Conservation (phyloP, 1,140 invertebrate genomes). For the Ceratosolen solmsi region DNA sequence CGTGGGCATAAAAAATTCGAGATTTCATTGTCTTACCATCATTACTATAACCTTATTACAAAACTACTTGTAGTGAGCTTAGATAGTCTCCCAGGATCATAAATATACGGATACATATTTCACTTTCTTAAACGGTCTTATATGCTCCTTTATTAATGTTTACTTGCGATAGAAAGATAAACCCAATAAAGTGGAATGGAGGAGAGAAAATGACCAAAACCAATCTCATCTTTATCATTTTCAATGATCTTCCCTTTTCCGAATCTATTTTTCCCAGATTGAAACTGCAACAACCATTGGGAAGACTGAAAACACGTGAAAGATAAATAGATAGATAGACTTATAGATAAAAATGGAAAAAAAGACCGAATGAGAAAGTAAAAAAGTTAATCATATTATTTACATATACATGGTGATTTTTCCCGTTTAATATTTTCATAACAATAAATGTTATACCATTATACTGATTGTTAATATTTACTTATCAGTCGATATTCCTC, state of each 20-base stretch:
- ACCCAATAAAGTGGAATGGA: not conserved
- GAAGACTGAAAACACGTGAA: not conserved
- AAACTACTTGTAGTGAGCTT: no score
- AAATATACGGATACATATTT: not conserved
- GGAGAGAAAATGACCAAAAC: not conserved
- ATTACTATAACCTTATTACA: constrained; percentile 39
- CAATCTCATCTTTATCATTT: constrained; percentile 47
- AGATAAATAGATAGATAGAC: not conserved
- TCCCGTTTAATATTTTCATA: not conserved
- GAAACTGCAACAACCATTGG: not conserved
- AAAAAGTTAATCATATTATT: not conserved
- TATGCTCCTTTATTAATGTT: not conserved
- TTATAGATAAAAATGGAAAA: no score
- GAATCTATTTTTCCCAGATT: not conserved
- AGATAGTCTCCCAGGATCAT: not conserved
- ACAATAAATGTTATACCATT: no score
- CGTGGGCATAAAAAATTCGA: constrained; percentile 59
- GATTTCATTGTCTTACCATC: constrained; percentile 68
- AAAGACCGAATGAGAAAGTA: not conserved
- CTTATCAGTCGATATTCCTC: no score
- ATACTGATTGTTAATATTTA: not conserved
- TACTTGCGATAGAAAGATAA: not conserved
- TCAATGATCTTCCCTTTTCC: constrained; percentile 15
- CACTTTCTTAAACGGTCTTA: not conserved
- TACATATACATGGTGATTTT: no score